phyloP scores from a whole-genome alignment of 2,797 vertebrate species.

The Aphelocoma californica region DNA sequence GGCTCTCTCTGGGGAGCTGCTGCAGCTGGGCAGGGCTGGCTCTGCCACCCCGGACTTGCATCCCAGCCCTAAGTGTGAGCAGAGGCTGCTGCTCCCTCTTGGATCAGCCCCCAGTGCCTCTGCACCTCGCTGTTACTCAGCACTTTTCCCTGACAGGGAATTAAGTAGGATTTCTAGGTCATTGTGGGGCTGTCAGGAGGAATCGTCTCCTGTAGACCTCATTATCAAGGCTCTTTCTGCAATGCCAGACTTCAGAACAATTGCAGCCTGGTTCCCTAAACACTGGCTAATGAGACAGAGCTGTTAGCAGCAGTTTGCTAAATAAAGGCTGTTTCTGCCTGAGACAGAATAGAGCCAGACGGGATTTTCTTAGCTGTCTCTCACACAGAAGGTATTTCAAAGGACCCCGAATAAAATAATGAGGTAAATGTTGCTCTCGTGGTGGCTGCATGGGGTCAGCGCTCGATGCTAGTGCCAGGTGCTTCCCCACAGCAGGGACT shows the following conservation, averaged over 20 bases:
- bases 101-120: not conserved
- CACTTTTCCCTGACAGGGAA: slow-evolving; percentile 52
- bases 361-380: slow-evolving; percentile 32
- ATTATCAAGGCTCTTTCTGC: slow-evolving; percentile 58
- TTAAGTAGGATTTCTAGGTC: slow-evolving; percentile 69
- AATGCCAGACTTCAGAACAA: slow-evolving; percentile 54
- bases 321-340: slow-evolving; percentile 56
- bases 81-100: not conserved
- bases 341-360: slow-evolving; percentile 43
- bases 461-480: not conserved
- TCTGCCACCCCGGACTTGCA: not conserved
- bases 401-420: slow-evolving; percentile 44
- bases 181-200: slow-evolving; percentile 67
- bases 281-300: slow-evolving; percentile 61
- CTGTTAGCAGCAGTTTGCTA: slow-evolving; percentile 55
- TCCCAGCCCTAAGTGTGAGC: not conserved
- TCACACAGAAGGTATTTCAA: slow-evolving; percentile 21
- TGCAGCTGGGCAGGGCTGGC: not conserved
- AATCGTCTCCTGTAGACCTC: slow-evolving; percentile 58
- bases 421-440: not conserved
- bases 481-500: not conserved
- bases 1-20: not conserved
- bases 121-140: slow-evolving; percentile 53
- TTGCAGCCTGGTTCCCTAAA: slow-evolving; percentile 58
- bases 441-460: not conserved